phyloP scores from a whole-genome alignment of 2,113 vertebrate genomes.

The Spilogale gracilis region DNA sequence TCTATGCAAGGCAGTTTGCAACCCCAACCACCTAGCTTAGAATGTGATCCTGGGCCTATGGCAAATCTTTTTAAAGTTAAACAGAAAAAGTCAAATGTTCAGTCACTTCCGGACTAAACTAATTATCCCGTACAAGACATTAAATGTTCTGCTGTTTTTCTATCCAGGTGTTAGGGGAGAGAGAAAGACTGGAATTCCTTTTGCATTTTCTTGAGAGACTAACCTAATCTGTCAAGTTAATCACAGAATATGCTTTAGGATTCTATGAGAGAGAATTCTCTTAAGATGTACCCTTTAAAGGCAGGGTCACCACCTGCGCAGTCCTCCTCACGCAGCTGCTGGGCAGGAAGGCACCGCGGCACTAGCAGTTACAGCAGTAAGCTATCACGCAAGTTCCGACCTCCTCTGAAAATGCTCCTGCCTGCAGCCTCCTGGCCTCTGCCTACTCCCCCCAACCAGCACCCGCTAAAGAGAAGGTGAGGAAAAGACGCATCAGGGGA shows the following conservation, averaged over 20 bases:
- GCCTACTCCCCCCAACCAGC: background rate
- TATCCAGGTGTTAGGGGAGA: background rate
- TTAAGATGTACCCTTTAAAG: slow-evolving; percentile 3
- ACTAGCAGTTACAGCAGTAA: background rate
- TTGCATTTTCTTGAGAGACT: slow-evolving; percentile 11
- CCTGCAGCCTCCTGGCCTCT: background rate
- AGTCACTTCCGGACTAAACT: background rate
- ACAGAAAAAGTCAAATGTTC: background rate
- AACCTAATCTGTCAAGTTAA: background rate
- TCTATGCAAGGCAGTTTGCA: slow-evolving; percentile 48
- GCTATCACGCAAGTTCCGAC: background rate
- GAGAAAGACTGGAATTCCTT: background rate
- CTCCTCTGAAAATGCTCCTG: background rate
- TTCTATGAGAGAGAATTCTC: background rate
- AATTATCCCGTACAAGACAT: background rate
- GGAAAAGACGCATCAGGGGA: background rate
- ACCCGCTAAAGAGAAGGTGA: background rate
- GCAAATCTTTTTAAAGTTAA: slow-evolving; percentile 2
- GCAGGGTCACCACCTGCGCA: background rate
- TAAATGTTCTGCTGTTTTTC: slow-evolving; percentile 45
- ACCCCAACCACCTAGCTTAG: background rate
- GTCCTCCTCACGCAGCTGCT: background rate
- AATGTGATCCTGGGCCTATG: background rate
- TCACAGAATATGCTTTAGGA: background rate
- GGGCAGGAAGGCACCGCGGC: background rate